Percentiles rank a stretch among this genome's conserved stretches.
Conservation (phyloP, 2,888 invertebrate genomes). For the Cyrtodaria siliqua region DNA sequence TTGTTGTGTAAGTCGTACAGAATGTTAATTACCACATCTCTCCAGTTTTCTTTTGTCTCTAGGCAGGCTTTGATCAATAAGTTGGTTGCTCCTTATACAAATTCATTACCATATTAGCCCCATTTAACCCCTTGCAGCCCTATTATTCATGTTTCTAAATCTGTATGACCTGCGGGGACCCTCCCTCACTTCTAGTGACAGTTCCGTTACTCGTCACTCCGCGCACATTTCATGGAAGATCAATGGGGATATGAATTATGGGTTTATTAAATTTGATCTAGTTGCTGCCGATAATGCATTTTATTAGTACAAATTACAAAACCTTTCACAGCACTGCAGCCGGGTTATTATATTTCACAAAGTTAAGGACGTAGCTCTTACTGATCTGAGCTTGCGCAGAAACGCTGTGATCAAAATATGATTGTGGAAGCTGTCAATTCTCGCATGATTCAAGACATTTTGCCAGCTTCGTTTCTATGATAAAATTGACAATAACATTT, state of each 20-base stretch:
- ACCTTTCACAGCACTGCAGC: constrained; percentile 56
- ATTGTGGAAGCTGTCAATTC: constrained; percentile 56
- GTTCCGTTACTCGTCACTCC: constrained; percentile 36
- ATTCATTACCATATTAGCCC: constrained; percentile 66
- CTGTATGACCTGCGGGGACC: constrained; percentile 60
- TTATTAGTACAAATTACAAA: constrained; percentile 68
- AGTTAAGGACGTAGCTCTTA: neutral
- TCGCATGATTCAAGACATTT: constrained; percentile 42
- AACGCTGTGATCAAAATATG: constrained; percentile 38
- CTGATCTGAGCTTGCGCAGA: constrained; percentile 13
- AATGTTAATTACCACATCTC: neutral
- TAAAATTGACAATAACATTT: constrained; percentile 68
- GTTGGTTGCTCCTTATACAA: constrained; percentile 16
- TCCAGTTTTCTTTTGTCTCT: constrained; percentile 35
- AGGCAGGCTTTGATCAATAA: constrained; percentile 20
- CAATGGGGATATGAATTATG: constrained; percentile 61
- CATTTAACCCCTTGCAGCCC: constrained; percentile 63
- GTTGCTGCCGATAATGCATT: constrained; percentile 57
- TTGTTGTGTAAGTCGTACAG: too few species aligned
- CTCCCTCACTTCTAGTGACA: constrained; percentile 27
- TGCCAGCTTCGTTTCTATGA: constrained; percentile 46
- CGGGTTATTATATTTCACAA: constrained; percentile 61
- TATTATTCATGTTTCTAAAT: constrained; percentile 57
- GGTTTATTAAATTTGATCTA: constrained; percentile 62
- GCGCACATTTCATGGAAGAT: constrained; percentile 3